Evolutionary conservation across 1,140 invertebrate species (phyloP).

Genomic region (Drosophila lini): DNA sequence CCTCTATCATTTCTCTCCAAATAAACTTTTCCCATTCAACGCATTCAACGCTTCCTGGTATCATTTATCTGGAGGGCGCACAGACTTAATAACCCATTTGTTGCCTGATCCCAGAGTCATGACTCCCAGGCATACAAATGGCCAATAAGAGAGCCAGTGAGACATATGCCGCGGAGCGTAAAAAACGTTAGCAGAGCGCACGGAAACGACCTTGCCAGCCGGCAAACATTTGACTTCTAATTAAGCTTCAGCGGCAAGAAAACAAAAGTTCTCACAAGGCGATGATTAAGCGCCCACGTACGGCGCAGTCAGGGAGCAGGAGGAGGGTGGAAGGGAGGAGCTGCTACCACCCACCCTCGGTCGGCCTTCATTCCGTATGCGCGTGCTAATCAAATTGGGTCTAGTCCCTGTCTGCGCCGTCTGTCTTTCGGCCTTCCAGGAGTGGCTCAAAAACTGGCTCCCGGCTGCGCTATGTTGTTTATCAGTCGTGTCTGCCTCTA

Average conservation of each 20-base stretch:
- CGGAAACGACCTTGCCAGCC: slow-evolving; percentile 57
- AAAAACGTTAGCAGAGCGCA: slow-evolving; percentile 54
- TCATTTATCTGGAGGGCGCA: slow-evolving; percentile 51
- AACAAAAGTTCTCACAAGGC: slow-evolving; percentile 51
- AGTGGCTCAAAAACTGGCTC: slow-evolving; percentile 18
- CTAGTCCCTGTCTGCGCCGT: slow-evolving; percentile 75
- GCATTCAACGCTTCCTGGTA: slow-evolving; percentile 33
- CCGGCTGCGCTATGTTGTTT: slow-evolving; percentile 52
- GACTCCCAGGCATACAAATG: slow-evolving; percentile 66
- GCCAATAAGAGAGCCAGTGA: slow-evolving; percentile 57
- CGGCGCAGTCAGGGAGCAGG: not conserved
- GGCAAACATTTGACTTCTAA: slow-evolving; percentile 79
- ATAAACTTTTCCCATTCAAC: slow-evolving; percentile 39
- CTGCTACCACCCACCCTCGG: slow-evolving; percentile 18
- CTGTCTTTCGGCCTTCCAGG: slow-evolving; percentile 27
- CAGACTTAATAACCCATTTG: slow-evolving; percentile 76
- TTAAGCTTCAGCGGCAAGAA: slow-evolving; percentile 58
- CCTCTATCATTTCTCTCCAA: slow-evolving; percentile 15
- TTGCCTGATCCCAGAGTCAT: slow-evolving; percentile 54
- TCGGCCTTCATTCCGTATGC: slow-evolving; percentile 70
- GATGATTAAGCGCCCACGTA: slow-evolving; percentile 76
- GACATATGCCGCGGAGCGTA: slow-evolving; percentile 58
- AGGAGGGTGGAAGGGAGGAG: not conserved
- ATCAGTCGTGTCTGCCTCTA: slow-evolving; percentile 76
- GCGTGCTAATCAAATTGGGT: slow-evolving; percentile 79